A percentile compares a stretch with the other conserved stretches of the same genome.
Conservation (phyloP, 2,113 vertebrate species). For the Vidua chalybeata region DNA sequence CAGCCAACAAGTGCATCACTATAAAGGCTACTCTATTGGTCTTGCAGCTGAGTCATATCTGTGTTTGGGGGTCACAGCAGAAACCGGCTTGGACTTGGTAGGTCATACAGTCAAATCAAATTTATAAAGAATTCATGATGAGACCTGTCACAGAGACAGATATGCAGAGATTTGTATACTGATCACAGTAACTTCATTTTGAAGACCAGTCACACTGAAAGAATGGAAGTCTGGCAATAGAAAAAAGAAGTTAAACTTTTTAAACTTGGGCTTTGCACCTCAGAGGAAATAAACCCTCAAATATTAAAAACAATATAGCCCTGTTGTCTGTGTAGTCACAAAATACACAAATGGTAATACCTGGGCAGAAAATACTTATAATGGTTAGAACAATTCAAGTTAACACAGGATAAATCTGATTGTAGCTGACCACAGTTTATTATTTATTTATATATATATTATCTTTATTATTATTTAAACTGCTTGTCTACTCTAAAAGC, state of each 20-base stretch:
- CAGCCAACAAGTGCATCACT: neutral
- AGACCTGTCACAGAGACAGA: neutral
- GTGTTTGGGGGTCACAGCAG: neutral
- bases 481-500: neutral
- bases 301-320: neutral
- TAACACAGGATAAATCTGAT: neutral
- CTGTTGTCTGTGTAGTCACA: neutral
- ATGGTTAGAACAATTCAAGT: neutral
- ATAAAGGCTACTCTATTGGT: accelerated
- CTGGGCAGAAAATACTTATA: neutral
- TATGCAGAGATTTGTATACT: neutral
- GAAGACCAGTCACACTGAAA: neutral
- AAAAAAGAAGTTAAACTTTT: neutral
- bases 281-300: neutral
- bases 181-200: neutral
- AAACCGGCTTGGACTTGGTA: neutral
- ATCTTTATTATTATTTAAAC: neutral
- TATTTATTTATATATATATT: neutral
- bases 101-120: neutral
- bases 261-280: neutral
- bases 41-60: neutral
- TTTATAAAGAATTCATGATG: neutral
- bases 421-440: neutral
- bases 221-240: neutral
- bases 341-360: neutral